Conservation (phyloP, 2,113 vertebrate genomes). For the Gavialis gangeticus region DNA sequence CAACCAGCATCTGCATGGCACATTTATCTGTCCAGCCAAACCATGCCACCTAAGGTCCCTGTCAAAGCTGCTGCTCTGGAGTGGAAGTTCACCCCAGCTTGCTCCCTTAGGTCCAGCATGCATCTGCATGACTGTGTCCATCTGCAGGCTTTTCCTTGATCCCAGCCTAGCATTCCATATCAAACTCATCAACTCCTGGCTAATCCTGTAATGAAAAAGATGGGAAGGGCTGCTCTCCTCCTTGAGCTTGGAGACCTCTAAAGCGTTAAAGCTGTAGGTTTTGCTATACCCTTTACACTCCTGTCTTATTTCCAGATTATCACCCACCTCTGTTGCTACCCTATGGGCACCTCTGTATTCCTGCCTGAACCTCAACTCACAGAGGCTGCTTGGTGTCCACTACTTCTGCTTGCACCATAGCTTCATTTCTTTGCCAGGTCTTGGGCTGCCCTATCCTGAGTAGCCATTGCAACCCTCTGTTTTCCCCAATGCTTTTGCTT, state of each 20-base stretch:
- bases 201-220: neutral
- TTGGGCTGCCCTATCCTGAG: neutral
- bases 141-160: neutral
- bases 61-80: neutral
- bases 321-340: neutral
- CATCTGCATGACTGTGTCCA: neutral
- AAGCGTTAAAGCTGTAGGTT: neutral
- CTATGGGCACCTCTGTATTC: neutral
- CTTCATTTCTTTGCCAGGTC: neutral
- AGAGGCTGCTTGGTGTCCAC: neutral
- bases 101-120: neutral
- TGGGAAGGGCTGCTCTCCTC: neutral
- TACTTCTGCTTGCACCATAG: neutral
- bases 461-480: neutral
- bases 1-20: neutral
- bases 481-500: neutral
- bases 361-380: neutral
- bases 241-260: neutral
- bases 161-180: neutral
- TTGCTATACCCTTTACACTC: neutral
- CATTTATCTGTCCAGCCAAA: neutral
- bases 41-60: neutral
- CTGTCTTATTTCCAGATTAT: neutral
- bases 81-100: neutral
- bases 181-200: neutral